phyloP scores from a whole-genome alignment of 2,113 vertebrate genomes.

The Poicephalus meyeri region DNA sequence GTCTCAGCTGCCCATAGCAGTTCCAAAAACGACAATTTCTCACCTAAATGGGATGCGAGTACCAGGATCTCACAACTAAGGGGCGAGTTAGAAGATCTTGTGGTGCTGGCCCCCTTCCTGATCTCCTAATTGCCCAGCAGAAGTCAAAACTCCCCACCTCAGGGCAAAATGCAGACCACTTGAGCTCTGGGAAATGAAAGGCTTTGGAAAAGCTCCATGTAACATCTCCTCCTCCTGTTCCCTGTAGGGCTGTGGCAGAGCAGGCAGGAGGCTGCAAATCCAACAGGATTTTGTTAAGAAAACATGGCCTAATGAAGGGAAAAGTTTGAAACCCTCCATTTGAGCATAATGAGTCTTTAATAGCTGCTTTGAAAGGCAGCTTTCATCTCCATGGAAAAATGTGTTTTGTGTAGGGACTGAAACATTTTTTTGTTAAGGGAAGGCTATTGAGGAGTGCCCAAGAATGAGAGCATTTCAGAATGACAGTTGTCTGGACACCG shows the following conservation, averaged over 20 bases:
- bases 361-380: background rate
- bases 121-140: background rate
- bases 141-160: background rate
- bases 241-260: background rate
- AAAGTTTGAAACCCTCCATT: background rate
- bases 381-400: background rate
- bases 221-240: background rate
- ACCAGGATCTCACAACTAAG: background rate
- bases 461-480: background rate
- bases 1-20: fast-evolving
- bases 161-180: background rate
- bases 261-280: background rate
- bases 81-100: background rate
- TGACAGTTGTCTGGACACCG: background rate
- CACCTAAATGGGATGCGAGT: background rate
- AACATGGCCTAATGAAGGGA: background rate
- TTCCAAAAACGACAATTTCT: background rate
- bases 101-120: background rate
- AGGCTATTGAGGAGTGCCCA: background rate
- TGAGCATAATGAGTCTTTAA: background rate
- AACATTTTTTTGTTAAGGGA: background rate
- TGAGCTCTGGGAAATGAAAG: background rate
- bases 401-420: background rate
- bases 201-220: background rate
- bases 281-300: background rate